Base-by-base conservation (phyloP, 1,140 invertebrate genomes). In the Drosophila mayri region DNA sequence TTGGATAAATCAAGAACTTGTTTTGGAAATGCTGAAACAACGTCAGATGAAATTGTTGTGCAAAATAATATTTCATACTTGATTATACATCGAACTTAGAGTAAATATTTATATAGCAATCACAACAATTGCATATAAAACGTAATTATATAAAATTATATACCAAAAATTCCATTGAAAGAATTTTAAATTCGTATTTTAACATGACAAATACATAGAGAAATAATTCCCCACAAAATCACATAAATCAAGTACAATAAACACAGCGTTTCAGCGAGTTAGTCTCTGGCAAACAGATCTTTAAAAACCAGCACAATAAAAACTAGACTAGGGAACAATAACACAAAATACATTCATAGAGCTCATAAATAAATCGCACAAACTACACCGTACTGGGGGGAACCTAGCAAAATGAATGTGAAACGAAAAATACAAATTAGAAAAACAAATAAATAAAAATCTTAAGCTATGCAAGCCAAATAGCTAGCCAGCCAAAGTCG, bases 361-460 rank as follows among this genome's bases (percentile, higher is more conserved):
- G 66, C 66, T 79, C 84, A 79, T 86, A 86, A 86, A 86, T 86
- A 83, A 87, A 68, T 78, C 79, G 61, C 64, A 61, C 35, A 67
- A 79, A 82, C 64, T 81, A 65, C 50, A 68, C 65, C 64, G 60
- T 73, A 83, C 70, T 76, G 62, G 66, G 73, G 73, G 66, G 73
- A 41, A 44, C 41, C 28, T 22, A 47, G 57, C 44, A 44, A 76
- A 77, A 77, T 79, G 67, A 72, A 78, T 79, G 75, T 79, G 75
- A 79, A 64, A 46, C 46, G 57, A 67, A 59, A 76, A 76, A 79
- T 65, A 83, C 71, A 83, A 76, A 83, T 79, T 87, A 76, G 71
- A 79, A 81, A 78, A 88, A 84, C 85, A 90, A 88, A 88, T 90
- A 90, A 88, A 88, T 90, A 84, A 88, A 68, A 77, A 71, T 90